phyloP scores from a whole-genome alignment of 2,888 invertebrate species.

The Polydrusus cervinus region DNA sequence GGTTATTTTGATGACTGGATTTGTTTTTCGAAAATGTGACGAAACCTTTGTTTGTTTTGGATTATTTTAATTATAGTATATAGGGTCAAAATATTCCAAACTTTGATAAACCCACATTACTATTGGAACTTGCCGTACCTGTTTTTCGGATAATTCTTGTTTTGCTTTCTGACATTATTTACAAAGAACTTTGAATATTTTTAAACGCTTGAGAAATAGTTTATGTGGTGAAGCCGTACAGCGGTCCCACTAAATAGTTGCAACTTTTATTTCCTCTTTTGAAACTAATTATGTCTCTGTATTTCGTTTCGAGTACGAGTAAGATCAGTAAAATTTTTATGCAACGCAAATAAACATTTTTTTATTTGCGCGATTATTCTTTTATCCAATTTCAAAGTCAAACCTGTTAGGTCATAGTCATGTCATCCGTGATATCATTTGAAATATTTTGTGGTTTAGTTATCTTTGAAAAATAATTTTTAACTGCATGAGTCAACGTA shows the following conservation, averaged over 20 bases:
- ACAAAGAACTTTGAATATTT: too few species aligned
- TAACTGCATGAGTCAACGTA: conserved; percentile 18
- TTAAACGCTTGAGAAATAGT: too few species aligned
- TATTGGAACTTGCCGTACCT: too few species aligned
- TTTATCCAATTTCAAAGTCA: too few species aligned
- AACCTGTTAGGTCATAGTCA: too few species aligned
- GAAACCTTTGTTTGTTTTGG: conserved; percentile 5
- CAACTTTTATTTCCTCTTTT: not conserved
- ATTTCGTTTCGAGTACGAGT: too few species aligned
- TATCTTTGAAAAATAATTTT: conserved; percentile 21
- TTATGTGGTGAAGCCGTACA: too few species aligned
- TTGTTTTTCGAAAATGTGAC: conserved; percentile 18
- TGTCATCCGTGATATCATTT: not conserved
- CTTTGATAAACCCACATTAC: not conserved
- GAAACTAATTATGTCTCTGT: too few species aligned
- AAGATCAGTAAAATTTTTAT: not conserved
- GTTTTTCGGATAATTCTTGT: too few species aligned
- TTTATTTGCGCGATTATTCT: too few species aligned
- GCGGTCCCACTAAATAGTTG: not conserved
- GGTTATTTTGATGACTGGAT: conserved; percentile 24
- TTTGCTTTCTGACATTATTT: too few species aligned
- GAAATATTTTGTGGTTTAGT: conserved; percentile 5
- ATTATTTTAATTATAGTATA: not conserved
- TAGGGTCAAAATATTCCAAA: not conserved
- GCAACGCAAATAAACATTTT: not conserved